Base-by-base conservation (phyloP, 2,797 vertebrate species). In the Sebastes paucispinis region DNA sequence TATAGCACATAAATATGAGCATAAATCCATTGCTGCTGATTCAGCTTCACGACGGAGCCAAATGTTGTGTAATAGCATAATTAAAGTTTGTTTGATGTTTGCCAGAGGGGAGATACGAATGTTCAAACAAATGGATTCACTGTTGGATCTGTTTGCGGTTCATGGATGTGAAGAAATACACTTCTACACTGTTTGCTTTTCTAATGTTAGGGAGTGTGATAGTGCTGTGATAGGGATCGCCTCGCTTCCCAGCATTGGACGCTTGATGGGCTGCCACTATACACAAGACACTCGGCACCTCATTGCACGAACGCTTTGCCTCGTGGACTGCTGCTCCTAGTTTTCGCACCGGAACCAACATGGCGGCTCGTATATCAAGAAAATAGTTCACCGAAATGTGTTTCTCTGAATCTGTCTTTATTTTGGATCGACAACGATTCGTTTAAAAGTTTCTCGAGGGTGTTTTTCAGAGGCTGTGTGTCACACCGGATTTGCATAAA, bases 121-220 rank as follows among this genome's bases (percentile, higher is more conserved):
- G 73, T 87, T 83, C 77, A 81, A 79, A 81, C 80, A 85, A 88
- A 88, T 75, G 47, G 69, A 79, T 83, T 72, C 62, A 74, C 73
- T 73, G 69, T 70, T 67, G 7, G 43, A 83, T 80, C 36, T 69
- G 78, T 75, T 86, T 69, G 85, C 22, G 73, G 79, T 83, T 82
- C 52, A 67, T 54, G 14, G 27, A 72, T 55, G 47, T 68, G 50
- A 83, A 76, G 73, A 86, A 31, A 66, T 36, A 34, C 58, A 77
- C 77, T 82, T 85, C 55, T 27, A 10, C 31, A 25, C 25, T 52
- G 71, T 81, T 86, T 85, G 39, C 22, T 69, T 76, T 82, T 24
- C 36, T 66, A 20, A 50, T 34, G 75, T 70, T 31, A 32, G 18
- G 36, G 52, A 60, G 59, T 52, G 62, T 47, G 69, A 73, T 8